A percentile compares a stretch with the other conserved stretches of the same genome.
These are phyloP conservation scores for Plumapathes pennacea DNA, from an alignment of 92 coral and sea anemone genomes.

Conservation along the genomic window DNA sequence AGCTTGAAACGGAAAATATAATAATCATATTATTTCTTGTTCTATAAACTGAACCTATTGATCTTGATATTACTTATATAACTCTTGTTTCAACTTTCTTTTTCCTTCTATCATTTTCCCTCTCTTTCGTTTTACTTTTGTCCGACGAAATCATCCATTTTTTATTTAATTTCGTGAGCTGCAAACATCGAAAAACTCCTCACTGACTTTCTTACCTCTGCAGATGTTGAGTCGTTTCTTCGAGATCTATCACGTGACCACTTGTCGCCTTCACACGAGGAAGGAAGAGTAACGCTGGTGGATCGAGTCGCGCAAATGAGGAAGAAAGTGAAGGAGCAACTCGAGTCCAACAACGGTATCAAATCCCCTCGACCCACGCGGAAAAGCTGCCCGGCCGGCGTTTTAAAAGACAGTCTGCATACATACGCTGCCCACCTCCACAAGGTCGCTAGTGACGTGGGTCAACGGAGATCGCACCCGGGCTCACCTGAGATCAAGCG, in stretches of 20 bases:
- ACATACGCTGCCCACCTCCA: conserved; percentile 53
- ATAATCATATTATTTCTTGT: no score
- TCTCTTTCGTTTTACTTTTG: no score
- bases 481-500: conserved; percentile 74
- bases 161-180: no score
- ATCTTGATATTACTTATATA: no score
- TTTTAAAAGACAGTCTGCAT: conserved; percentile 53
- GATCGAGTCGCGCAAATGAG: conserved; percentile 48
- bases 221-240: conserved; percentile 69
- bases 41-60: no score
- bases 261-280: conserved; percentile 45
- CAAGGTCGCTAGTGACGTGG: conserved; percentile 21
- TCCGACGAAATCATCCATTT: no score
- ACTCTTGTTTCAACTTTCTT: no score
- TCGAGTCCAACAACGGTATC: conserved; percentile 53
- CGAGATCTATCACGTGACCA: conserved; percentile 52
- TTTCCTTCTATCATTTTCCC: no score
- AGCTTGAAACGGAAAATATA: no score
- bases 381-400: conserved; percentile 48
- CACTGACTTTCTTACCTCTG: neutral
- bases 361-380: conserved; percentile 85
- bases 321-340: conserved; percentile 46
- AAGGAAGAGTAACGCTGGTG: conserved; percentile 50
- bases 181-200: no score
- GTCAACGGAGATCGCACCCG: conserved; percentile 29